These are phyloP conservation scores for Eristalis pertinax DNA, from an alignment of 2,888 invertebrate genomes.

Conservation along the genomic window DNA sequence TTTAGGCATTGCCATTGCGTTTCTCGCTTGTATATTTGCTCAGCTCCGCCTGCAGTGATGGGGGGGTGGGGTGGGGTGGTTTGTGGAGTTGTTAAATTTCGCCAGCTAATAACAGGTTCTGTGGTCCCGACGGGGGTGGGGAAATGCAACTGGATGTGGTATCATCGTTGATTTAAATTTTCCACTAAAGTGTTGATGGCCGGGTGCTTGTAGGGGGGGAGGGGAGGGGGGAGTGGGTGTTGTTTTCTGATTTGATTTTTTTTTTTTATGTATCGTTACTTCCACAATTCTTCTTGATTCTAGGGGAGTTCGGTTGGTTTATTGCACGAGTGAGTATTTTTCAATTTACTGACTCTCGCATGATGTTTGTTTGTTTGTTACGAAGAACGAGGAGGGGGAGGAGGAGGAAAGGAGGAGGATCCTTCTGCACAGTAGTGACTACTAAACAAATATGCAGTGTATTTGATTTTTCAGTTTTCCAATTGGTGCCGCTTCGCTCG, in stretches of 20 bases:
- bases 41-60: background rate
- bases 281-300: background rate
- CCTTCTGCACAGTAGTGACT: constrained; percentile 18
- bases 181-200: constrained; percentile 56
- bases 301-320: constrained; percentile 43
- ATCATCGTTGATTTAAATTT: constrained; percentile 64
- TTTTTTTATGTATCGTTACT: background rate
- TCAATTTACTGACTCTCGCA: constrained; percentile 56
- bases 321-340: constrained; percentile 64
- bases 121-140: background rate
- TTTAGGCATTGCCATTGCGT: constrained; percentile 54
- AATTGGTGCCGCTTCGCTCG: background rate
- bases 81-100: constrained; percentile 39
- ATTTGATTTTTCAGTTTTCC: constrained; percentile 45
- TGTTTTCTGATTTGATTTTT: background rate
- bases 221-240: background rate
- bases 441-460: constrained; percentile 59
- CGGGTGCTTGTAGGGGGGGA: too few relatives aligned
- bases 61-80: background rate
- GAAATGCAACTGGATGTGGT: background rate
- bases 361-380: constrained; percentile 30
- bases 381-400: background rate
- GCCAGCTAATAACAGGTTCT: constrained; percentile 33
- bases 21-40: constrained; percentile 35
- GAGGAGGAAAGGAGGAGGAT: background rate